phyloP scores from a whole-genome alignment of 2,113 vertebrate species.

The Petaurus breviceps region DNA sequence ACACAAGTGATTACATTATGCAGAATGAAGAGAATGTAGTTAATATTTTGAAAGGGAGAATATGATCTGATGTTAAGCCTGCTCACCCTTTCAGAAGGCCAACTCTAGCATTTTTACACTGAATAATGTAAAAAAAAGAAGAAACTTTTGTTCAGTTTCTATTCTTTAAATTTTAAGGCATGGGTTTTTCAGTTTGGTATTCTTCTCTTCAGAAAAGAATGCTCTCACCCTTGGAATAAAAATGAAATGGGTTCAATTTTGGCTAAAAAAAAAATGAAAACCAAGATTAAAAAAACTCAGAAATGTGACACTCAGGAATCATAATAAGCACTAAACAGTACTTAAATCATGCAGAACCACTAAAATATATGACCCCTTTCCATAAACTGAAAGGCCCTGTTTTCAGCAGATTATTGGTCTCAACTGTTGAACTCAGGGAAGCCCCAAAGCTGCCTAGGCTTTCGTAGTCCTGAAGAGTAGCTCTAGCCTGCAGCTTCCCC shows the following conservation, averaged over 20 bases:
- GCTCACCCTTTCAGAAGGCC: slow-evolving; percentile 43
- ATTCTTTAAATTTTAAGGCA: neutral
- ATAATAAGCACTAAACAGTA: slow-evolving; percentile 73
- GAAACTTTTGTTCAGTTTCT: neutral
- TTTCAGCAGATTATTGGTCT: slow-evolving; percentile 54
- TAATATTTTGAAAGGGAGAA: slow-evolving; percentile 48
- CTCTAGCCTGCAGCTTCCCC: neutral
- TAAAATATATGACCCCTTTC: slow-evolving; percentile 73
- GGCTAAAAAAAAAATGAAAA: slow-evolving; percentile 53
- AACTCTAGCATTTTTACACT: neutral
- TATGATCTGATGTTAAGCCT: slow-evolving; percentile 3
- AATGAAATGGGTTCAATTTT: slow-evolving; percentile 53
- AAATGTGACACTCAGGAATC: slow-evolving; percentile 67
- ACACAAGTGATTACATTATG: slow-evolving; percentile 26
- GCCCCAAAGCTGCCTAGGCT: neutral
- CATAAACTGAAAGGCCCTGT: slow-evolving; percentile 57
- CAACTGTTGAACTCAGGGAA: slow-evolving; percentile 55
- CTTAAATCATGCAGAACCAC: slow-evolving; percentile 67
- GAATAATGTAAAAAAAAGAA: neutral
- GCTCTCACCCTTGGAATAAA: slow-evolving; percentile 37
- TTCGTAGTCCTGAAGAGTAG: slow-evolving; percentile 48
- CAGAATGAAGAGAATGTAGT: slow-evolving; percentile 34
- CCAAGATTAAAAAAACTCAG: slow-evolving; percentile 65
- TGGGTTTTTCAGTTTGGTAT: slow-evolving; percentile 42
- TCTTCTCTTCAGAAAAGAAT: slow-evolving; percentile 50